Evolutionary conservation across 2,888 invertebrate species (phyloP), one percentile per base, ranked within the genome.

Genomic region (Aspidiotus rigidus): DNA sequence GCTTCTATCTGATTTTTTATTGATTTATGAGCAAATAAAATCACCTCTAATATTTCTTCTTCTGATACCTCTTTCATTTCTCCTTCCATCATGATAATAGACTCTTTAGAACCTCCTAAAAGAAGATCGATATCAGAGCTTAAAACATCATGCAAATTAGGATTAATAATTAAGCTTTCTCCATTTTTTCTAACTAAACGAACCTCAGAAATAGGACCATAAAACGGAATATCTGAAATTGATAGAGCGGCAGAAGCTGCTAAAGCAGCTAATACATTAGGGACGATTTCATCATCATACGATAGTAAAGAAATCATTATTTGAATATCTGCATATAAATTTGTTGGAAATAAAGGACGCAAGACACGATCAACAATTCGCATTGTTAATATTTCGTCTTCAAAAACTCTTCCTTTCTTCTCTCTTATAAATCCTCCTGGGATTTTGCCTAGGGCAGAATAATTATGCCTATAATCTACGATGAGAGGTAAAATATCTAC

Each of bases 381-480:
- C 9, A 42, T 8, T 15, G 15, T 54, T 54, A 64, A 54, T 17
- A 28, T 54, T 28, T 64, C 64, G 7, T 15, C 16, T 17, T 64
- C 64, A 10, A 15, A 28, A 5, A 54, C 16, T 10, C 54, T 15
- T 3, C 64, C 64, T 39, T 64, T 54, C 7, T 54, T 11, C n/a
- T n/a, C n/a, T 7, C 39, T n/a, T 13, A 64, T 41, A 64, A 64
- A 64, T 17, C 54, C 39, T 9, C 64, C 64, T 13, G 64, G 64
- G 7, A 64, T 64, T 17, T 44, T 40, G n/a, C 64, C 64, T 1
- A 28, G 54, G 1, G 64, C 64, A 64, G 39, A 64, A 15, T 8
- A 15, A 7, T 16, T 40, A 13, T 64, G 54, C 39, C 44, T 40
- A 64, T 64, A 64, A 28, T 64, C 42, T 7, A 64, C 54, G 9